Evolutionary conservation across 2,797 vertebrate species (phyloP), one percentile per base, ranked within the genome.

Genomic region (Selene dorsalis): DNA sequence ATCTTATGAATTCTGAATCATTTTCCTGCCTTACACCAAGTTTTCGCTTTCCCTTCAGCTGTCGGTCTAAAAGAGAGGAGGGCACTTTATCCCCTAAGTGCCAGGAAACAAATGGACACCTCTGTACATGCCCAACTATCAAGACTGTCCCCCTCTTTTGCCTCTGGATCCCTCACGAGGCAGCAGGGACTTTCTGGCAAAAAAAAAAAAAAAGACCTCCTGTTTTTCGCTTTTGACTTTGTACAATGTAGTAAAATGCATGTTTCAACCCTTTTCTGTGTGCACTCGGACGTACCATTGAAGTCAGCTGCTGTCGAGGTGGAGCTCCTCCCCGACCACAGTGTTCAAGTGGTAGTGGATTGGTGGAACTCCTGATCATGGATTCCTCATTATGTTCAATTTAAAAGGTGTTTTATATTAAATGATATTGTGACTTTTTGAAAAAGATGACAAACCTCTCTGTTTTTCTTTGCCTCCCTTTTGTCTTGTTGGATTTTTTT

Each of bases 321-420:
- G 84, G 82, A 73, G 55, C 77, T 65, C 82, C 83, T 75, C 82
- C 66, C 76, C 63, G 55, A 85, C 89, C 14, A 75, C 90, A 62
- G 89, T 55, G 83, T 82, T 85, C 81, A 69, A 43, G 65, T 75
- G 87, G 90, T 89, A 83, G 82, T 80, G 86, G 89, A 90, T 85
- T 85, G 89, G 55, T 73, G 87, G 89, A 88, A 79, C 79, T 79
- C 80, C 90, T 74, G 82, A 82, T 88, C 80, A 71, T 69, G 77
- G 91, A 94, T 91, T 87, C 90, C 88, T 91, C 89, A 88, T 83
- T 86, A 90, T 89, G 92, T 93, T 91, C 88, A 92, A 92, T 94
- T 92, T 87, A 92, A 92, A 94, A 94, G 90, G 89, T 93, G 94
- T 96, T 96, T 95, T 95, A 95, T 95, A 95, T 95, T 94, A 95